These are phyloP conservation scores for Salvelinus namaycush DNA, from an alignment of 2,113 vertebrate genomes.

Conservation along the genomic window DNA sequence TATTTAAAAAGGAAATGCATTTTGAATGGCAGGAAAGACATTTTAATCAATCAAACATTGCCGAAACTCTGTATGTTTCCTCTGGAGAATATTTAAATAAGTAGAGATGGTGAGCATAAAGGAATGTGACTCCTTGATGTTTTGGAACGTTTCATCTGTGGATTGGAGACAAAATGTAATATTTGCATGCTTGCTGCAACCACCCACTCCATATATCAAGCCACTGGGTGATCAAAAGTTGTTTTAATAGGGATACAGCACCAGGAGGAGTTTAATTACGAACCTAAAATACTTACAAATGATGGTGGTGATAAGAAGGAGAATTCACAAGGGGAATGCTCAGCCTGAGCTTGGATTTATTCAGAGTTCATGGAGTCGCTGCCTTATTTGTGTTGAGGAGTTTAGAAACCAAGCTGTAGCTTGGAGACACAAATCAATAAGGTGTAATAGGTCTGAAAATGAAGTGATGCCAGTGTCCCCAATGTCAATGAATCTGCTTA, in stretches of 20 bases:
- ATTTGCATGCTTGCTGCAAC: conserved; percentile 62
- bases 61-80: conserved; percentile 13
- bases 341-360: conserved; percentile 24
- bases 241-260: conserved; percentile 62
- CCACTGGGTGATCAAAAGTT: conserved; percentile 63
- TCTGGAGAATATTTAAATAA: conserved; percentile 34
- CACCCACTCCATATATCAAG: conserved; percentile 60
- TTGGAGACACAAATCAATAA: conserved; percentile 66
- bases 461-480: conserved; percentile 68
- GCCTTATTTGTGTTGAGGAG: conserved; percentile 60
- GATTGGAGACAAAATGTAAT: conserved; percentile 49
- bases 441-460: conserved; percentile 69
- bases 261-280: conserved; percentile 62
- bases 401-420: conserved; percentile 55
- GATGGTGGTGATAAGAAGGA: conserved; percentile 41
- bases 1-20: conserved; percentile 49
- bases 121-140: conserved; percentile 53
- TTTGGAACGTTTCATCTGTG: conserved; percentile 48
- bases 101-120: conserved; percentile 40
- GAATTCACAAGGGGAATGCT: conserved; percentile 28
- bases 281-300: conserved; percentile 63
- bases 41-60: conserved; percentile 40
- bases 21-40: conserved; percentile 14
- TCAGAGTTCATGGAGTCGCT: conserved; percentile 37
- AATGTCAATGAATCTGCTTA: conserved; percentile 77